Base-by-base conservation (phyloP, 2,797 vertebrate genomes). In the Miichthys miiuy region DNA sequence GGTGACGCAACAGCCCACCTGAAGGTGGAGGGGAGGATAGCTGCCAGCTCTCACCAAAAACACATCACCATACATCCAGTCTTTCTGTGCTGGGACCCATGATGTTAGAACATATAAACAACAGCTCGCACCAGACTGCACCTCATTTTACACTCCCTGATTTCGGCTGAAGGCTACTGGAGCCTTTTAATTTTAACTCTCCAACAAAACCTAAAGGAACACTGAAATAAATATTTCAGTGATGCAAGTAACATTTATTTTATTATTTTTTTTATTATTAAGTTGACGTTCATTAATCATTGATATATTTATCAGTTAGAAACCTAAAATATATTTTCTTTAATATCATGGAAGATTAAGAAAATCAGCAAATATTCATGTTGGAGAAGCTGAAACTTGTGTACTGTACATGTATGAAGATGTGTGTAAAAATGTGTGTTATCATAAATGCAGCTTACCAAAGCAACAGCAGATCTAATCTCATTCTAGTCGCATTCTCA, bases 1-100 rank as follows among this genome's bases (percentile, higher is more conserved):
- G 74, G 75, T 89, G 77, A 84, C 9, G 79, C 81, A 78, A 27
- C 51, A 0, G 47, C 65, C 74, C 78, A 75, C 72, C 81, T 58
- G 41, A 66, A 25, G 30, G 54, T 46, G 81, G 58, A 52, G 58
- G 30, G 42, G 44, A 0, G 25, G 57, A n/a, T 85, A 86, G 86
- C 88, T 86, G 89, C 25, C 73, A 69, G 58, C 56, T 51, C 67
- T 65, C 75, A 67, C 58, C 61, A 70, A 66, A 57, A 81, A 65
- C 70, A 56, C 67, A 21, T 12, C 25, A 2, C 52, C 47, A 51
- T 51, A 52, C 14, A 68, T 66, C 60, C 72, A 55, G 46, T 54
- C 38, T n/a, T 14, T 60, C 21, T 20, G 51, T 10, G 44, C 9
- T 1, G 18, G 20, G 9, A 48, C 65, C 41, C 51, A 57, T 13